Evolutionary conservation across 2,113 vertebrate species (phyloP), one percentile per base, ranked within the genome.

Genomic region (Perca schrenkii): DNA sequence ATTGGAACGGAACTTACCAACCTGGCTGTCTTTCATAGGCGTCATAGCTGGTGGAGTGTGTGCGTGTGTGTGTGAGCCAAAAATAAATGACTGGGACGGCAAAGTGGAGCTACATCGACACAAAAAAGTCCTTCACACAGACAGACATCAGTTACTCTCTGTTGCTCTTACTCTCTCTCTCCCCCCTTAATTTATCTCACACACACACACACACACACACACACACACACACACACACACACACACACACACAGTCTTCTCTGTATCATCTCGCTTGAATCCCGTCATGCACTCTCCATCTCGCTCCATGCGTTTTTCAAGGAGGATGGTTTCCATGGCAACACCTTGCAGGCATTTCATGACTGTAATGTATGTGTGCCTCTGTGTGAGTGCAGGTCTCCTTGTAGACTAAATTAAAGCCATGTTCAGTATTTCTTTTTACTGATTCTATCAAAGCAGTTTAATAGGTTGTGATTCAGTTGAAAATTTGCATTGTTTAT

Each of bases 291-390:
- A 3, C 62, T 70, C 40, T 62, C 50, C 36, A 15, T 73, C 19
- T 34, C 67, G n/a, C 62, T 53, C 25, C 22, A 16, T 58, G 15
- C 10, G 0, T 66, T 75, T 83, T 67, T 60, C 34, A 49, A 56
- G 74, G 83, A 83, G 78, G 73, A 3, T 1, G 71, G 92, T 92
- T 86, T 87, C 92, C 84, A 85, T 91, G 89, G 70, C 65, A 87
- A 92, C 77, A 13, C 12, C 22, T 11, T 56, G 58, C 73, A 80
- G 70, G 83, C 83, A 74, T 87, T 80, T 84, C 73, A 79, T 68
- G 64, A 65, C 62, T 14, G 31, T 60, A 72, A 66, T 81, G 50
- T 54, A 74, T 77, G 74, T 61, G 49, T 14, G 1, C 54, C 13
- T 8, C 13, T 6, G 68, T 57, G 64, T 8, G 21, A 52, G 25